These are phyloP conservation scores for Pseudonaja textilis DNA, from an alignment of 2,113 vertebrate species.

Conservation along the genomic window DNA sequence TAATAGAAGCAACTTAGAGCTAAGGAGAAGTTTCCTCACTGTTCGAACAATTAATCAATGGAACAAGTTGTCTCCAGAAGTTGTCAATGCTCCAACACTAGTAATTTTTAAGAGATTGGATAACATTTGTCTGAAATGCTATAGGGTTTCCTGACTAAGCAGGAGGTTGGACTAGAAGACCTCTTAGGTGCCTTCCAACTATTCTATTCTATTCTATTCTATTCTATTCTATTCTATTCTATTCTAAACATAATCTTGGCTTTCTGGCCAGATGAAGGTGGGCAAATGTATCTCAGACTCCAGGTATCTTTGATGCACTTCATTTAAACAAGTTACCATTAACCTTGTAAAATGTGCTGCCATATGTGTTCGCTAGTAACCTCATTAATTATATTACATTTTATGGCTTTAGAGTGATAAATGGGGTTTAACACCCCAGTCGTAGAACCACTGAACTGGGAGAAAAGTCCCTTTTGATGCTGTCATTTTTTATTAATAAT, in stretches of 20 bases:
- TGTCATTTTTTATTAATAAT: neutral
- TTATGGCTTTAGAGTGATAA: neutral
- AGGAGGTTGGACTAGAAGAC: no score
- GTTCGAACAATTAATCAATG: no score
- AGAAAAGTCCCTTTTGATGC: neutral
- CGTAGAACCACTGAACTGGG: neutral
- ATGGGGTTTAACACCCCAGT: neutral
- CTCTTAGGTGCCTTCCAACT: no score
- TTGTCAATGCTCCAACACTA: no score
- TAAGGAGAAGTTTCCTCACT: no score
- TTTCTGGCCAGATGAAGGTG: neutral
- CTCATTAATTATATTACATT: neutral
- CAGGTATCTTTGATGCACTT: neutral
- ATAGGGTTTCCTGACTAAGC: no score
- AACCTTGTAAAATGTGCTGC: neutral
- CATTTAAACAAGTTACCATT: neutral
- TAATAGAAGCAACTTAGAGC: no score
- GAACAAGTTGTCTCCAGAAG: no score
- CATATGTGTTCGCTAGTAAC: neutral
- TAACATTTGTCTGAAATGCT: no score
- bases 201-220: no score
- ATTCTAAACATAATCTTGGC: neutral
- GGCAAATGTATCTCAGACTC: neutral
- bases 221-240: no score
- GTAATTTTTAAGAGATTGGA: no score